These are phyloP conservation scores for Timandra comae DNA, from an alignment of 2,888 invertebrate genomes.

Conservation along the genomic window DNA sequence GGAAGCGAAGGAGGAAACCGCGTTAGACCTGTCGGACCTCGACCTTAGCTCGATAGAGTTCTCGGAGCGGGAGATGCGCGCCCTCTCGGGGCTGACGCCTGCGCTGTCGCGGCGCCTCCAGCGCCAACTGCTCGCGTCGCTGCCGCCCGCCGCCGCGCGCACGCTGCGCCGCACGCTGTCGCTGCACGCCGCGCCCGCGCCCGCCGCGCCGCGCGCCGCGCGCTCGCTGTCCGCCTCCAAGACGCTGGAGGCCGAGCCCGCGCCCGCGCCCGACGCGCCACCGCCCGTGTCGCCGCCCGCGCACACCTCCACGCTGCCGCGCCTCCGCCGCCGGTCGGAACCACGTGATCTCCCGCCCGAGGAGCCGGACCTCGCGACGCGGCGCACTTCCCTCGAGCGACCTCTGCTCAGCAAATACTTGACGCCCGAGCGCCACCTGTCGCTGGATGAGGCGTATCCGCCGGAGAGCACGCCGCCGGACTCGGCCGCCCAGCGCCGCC, in stretches of 20 bases:
- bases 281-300: conserved; percentile 29
- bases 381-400: conserved; percentile 60
- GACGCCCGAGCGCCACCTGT: conserved; percentile 54
- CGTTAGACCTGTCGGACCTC: conserved; percentile 78
- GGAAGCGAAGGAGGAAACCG: conserved; percentile 37
- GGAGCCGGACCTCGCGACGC: conserved; percentile 22
- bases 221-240: conserved; percentile 46
- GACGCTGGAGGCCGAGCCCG: conserved; percentile 15
- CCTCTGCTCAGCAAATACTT: conserved; percentile 77
- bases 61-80: conserved; percentile 81
- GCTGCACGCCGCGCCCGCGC: conserved; percentile 43
- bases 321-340: conserved; percentile 39
- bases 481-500: conserved; percentile 43
- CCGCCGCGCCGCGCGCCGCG: conserved; percentile 30
- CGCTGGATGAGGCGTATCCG: conserved; percentile 44
- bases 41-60: conserved; percentile 82
- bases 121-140: conserved; percentile 81
- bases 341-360: conserved; percentile 17
- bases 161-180: conserved; percentile 81
- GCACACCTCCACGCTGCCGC: conserved; percentile 29
- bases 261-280: conserved; percentile 13
- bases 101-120: conserved; percentile 83
- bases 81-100: conserved; percentile 82
- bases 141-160: conserved; percentile 82
- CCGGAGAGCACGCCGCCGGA: conserved; percentile 40